Evolutionary conservation across 2,888 invertebrate genomes (phyloP), one percentile per base, ranked within the genome.

Genomic region (Tipula helvola): DNA sequence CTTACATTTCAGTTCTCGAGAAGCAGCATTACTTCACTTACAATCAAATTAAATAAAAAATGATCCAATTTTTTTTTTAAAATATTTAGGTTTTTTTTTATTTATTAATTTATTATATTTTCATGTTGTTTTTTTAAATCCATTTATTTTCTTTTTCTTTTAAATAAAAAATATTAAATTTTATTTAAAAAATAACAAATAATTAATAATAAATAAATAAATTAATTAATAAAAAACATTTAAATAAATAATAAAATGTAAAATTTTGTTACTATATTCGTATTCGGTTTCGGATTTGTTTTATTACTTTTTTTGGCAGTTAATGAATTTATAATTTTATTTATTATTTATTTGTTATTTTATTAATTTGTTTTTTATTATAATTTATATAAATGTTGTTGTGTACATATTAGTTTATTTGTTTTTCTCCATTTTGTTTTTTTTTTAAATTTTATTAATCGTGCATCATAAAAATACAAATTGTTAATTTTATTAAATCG

Each of bases 401-500:
- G 28, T 16, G 10, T 52, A n/a, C n/a, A n/a, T n/a, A 52, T 52
- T 52, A 52, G 52, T 52, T 52, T 16, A 44, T 10, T 52, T 52
- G 16, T 52, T 52, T 52, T 44, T 44, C 44, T 44, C 3, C 10
- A 44, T 44, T 44, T 7, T 12, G 7, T 44, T 44, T 52, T 16
- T 16, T 16, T 16, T 57, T 16, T 57, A 16, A 3, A n/a, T 71
- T 71, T 71, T 71, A 71, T 71, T 28, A 71, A 71, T 71, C 8
- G 71, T 71, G 71, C 71, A 71, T 71, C 71, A 71, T 71, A 71
- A 71, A 71, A 71, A 71, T 71, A 71, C 71, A 71, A 71, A 71
- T 71, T 71, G 3, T 71, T 28, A 28, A 71, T 71, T 71, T 71
- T 71, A 71, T 10, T 52, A 52, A n/a, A 52, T 52, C 52, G 52